Conservation (phyloP, 2,797 vertebrate genomes). For the Tragelaphus eurycerus region DNA sequence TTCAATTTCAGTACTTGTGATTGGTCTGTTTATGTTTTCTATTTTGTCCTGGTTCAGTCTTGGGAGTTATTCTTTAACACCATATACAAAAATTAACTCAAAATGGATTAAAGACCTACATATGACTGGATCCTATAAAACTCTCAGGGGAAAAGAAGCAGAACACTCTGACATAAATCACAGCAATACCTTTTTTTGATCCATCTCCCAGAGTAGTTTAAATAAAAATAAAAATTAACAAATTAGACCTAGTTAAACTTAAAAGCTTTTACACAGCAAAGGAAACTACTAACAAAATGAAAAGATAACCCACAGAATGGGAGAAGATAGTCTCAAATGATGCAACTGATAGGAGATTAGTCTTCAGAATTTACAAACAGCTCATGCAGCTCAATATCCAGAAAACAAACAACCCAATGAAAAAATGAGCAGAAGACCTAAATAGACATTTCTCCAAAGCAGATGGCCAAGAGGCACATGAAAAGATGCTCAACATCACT, state of each 20-base stretch:
- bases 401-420: not conserved
- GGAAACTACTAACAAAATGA: not conserved
- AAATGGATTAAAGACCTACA: not conserved
- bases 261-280: not conserved
- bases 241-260: not conserved
- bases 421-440: not conserved
- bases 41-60: not conserved
- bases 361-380: not conserved
- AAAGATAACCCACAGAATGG: not conserved
- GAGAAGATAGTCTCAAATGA: not conserved
- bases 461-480: not conserved
- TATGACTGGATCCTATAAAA: not conserved
- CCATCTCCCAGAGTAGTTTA: not conserved
- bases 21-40: not conserved
- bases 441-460: not conserved
- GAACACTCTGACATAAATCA: not conserved
- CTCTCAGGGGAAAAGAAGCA: not conserved
- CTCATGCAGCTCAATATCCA: not conserved
- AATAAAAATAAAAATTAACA: not conserved
- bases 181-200: not conserved
- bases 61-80: not conserved
- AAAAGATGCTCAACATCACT: not conserved
- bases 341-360: not conserved
- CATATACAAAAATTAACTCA: not conserved
- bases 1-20: not conserved